Conservation (phyloP, 37 sponge, comb jelly and placozoan species). For the Eunapius fragilis region DNA sequence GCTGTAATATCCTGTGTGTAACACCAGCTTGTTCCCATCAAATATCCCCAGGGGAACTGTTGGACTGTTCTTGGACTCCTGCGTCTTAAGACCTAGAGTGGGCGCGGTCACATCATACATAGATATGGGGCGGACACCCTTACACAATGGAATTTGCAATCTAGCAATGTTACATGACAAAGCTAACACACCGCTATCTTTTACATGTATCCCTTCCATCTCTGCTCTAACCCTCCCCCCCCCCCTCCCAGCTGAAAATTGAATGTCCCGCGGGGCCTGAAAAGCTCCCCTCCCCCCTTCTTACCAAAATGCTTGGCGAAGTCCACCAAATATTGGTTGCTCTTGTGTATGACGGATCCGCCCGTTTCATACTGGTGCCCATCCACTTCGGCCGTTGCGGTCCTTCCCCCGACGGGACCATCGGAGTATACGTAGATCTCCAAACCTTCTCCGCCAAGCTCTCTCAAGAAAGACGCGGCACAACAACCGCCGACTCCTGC, state of each 20-base stretch:
- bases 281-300: neutral
- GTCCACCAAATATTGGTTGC: slow-evolving; percentile 82
- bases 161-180: no score
- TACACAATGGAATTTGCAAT: no score
- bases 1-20: slow-evolving; percentile 43
- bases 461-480: slow-evolving; percentile 80
- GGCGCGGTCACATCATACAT: neutral
- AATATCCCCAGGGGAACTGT: slow-evolving; percentile 60
- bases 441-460: slow-evolving; percentile 53
- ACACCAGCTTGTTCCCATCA: slow-evolving; percentile 60
- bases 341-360: slow-evolving; percentile 76
- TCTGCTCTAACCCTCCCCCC: neutral
- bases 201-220: no score
- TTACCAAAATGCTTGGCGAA: slow-evolving; percentile 69
- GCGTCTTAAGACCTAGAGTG: slow-evolving; percentile 17
- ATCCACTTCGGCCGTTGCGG: slow-evolving; percentile 51
- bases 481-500: slow-evolving; percentile 82
- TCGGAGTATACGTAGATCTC: slow-evolving; percentile 79
- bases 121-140: no score
- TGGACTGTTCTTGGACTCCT: slow-evolving; percentile 6
- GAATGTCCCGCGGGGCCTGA: neutral
- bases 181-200: no score
- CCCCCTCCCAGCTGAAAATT: neutral
- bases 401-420: slow-evolving; percentile 71
- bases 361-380: slow-evolving; percentile 82